Percentiles rank a stretch among this genome's conserved stretches.
Conservation (phyloP, 2,888 invertebrate genomes). For the Spatulosminthurus flaviceps region DNA sequence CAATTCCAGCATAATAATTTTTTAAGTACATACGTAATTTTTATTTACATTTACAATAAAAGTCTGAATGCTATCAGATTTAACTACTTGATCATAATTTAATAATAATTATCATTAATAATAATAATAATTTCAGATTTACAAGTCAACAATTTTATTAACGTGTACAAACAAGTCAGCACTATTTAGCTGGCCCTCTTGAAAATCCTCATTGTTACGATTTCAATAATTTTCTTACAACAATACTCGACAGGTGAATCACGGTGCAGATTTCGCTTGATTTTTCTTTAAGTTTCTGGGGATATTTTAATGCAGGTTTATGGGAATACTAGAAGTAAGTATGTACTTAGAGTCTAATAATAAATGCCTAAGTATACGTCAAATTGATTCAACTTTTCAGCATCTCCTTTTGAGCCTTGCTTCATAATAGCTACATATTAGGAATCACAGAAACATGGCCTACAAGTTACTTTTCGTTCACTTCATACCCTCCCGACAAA, state of each 20-base stretch:
- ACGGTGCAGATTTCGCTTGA: background rate
- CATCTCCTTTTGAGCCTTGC: constrained; percentile 1
- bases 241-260: constrained; percentile 5
- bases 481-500: background rate
- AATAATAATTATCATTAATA: too few species aligned
- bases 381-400: background rate
- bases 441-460: constrained; percentile 18
- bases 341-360: background rate
- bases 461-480: background rate
- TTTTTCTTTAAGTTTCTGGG: background rate
- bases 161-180: background rate
- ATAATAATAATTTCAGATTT: too few species aligned
- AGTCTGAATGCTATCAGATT: background rate
- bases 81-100: background rate
- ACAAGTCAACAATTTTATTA: background rate
- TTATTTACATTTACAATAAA: too few species aligned
- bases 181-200: background rate
- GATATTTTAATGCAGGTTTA: background rate
- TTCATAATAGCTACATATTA: constrained; percentile 2
- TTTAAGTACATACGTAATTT: too few species aligned
- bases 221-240: background rate
- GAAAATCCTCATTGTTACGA: background rate
- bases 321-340: background rate
- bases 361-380: background rate
- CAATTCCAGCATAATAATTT: too few species aligned